Evolutionary conservation across 2,797 vertebrate genomes (phyloP).

Genomic region (Chrosomus eos): DNA sequence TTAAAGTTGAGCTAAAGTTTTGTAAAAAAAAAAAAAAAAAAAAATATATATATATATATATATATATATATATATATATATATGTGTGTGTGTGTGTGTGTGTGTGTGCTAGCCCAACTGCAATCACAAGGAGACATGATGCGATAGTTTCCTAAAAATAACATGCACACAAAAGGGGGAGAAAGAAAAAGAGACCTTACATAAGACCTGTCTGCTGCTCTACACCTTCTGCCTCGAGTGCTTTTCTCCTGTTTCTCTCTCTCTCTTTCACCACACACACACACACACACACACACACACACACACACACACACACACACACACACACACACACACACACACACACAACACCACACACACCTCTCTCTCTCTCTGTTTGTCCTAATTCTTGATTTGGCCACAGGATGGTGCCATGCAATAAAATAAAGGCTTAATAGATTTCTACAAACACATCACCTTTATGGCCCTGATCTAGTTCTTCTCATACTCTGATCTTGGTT

Average conservation of each 20-base stretch:
- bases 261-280: no score
- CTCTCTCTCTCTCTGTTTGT: not conserved
- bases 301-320: no score
- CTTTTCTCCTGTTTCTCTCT: conserved; percentile 25
- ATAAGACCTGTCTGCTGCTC: conserved; percentile 75
- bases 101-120: not conserved
- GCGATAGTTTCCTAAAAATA: conserved; percentile 72
- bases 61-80: no score
- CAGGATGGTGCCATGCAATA: conserved; percentile 42
- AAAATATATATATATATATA: no score
- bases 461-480: not conserved
- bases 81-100: conserved; percentile 8
- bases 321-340: no score
- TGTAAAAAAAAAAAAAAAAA: no score
- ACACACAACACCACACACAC: no score
- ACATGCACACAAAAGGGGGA: conserved; percentile 55
- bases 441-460: not conserved
- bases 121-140: conserved; percentile 65
- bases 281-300: no score
- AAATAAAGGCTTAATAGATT: not conserved
- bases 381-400: conserved; percentile 40
- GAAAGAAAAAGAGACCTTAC: conserved; percentile 63
- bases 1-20: no score
- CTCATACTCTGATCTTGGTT: conserved; percentile 65
- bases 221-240: conserved; percentile 75